These are phyloP conservation scores for Mugil cephalus DNA, from an alignment of 2,113 vertebrate species.

Conservation along the genomic window DNA sequence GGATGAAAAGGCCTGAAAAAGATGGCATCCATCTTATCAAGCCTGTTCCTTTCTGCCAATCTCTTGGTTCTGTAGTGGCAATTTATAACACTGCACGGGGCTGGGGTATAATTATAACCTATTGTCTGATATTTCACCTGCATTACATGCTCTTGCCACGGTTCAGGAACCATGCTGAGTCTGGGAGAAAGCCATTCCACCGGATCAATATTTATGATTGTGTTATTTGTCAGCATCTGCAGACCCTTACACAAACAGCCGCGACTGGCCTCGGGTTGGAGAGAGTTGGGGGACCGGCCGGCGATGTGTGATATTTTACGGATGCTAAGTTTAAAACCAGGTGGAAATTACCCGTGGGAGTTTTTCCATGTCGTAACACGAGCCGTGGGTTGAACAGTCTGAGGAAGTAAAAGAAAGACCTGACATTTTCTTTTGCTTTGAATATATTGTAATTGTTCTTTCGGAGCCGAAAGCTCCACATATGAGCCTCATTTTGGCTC, in stretches of 20 bases:
- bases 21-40: conserved; percentile 44
- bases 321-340: conserved; percentile 2
- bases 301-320: conserved; percentile 28
- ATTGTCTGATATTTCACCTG: conserved; percentile 73
- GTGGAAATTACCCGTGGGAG: conserved; percentile 16
- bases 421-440: conserved; percentile 17
- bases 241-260: conserved; percentile 48
- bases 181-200: conserved; percentile 66
- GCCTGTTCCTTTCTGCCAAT: conserved; percentile 56
- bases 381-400: conserved; percentile 20
- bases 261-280: conserved; percentile 32
- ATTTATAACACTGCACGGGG: conserved; percentile 62
- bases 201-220: conserved; percentile 77
- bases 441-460: background rate
- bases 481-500: conserved; percentile 1
- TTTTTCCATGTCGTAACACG: conserved; percentile 22
- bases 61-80: conserved; percentile 45
- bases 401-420: background rate
- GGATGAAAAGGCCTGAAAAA: conserved; percentile 36
- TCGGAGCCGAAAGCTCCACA: background rate
- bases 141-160: conserved; percentile 67
- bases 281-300: conserved; percentile 11
- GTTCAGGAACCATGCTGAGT: conserved; percentile 61
- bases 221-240: conserved; percentile 69
- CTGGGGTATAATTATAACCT: conserved; percentile 65